Conservation (phyloP, 2,113 vertebrate genomes). For the Opisthocomus hoazin region DNA sequence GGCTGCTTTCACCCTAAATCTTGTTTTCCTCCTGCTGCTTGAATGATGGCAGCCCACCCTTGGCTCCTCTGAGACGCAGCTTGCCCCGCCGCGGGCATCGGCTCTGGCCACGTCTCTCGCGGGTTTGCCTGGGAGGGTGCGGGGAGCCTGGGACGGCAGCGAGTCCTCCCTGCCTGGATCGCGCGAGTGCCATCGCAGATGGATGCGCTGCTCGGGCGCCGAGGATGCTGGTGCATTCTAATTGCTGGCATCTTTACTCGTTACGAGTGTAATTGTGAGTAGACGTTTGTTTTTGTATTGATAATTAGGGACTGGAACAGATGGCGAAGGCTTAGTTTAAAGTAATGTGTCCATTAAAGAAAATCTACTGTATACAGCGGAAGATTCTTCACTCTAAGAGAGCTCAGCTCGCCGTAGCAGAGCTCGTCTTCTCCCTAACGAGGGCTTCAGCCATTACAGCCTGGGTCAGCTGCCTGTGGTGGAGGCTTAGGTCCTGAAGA, state of each 20-base stretch:
- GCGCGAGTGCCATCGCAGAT: slow-evolving; percentile 47
- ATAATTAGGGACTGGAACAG: slow-evolving; percentile 77
- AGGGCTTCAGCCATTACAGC: background rate
- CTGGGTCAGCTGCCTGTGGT: background rate
- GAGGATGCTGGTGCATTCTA: slow-evolving; percentile 67
- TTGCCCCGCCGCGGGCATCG: background rate
- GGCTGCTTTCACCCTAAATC: background rate
- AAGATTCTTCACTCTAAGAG: slow-evolving; percentile 58
- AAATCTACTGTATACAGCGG: slow-evolving; percentile 71
- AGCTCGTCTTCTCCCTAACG: background rate
- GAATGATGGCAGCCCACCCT: background rate
- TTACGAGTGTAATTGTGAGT: slow-evolving; percentile 75
- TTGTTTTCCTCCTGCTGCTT: background rate
- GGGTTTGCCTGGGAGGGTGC: background rate
- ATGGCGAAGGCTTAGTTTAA: slow-evolving; percentile 73
- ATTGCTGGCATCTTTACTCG: slow-evolving; percentile 73
- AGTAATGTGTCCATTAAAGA: slow-evolving; percentile 75
- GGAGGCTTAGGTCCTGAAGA: rapidly evolving
- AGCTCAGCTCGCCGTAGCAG: background rate
- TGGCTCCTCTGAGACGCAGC: background rate
- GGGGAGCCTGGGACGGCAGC: background rate
- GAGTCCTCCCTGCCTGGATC: background rate
- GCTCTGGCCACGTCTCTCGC: background rate
- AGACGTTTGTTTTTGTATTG: slow-evolving; percentile 76
- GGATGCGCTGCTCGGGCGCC: background rate